Evolutionary conservation across 2,113 vertebrate genomes (phyloP), one percentile per base, ranked within the genome.

Genomic region (Neodon shergylaensis): DNA sequence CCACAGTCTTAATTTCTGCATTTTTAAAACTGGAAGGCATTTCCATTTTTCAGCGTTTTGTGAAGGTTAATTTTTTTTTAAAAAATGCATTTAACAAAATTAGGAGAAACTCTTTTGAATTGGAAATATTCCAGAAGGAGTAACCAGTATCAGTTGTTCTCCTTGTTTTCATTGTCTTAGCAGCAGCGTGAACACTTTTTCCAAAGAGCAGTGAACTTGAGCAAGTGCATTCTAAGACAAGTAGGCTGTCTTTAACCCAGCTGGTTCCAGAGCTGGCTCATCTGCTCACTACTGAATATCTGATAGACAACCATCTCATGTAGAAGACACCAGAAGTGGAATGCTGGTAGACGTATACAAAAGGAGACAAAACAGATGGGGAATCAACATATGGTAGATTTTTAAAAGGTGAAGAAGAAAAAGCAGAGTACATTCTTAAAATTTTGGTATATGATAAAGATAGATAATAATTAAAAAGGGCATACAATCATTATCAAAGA

Each of bases 291-390:
- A 36, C 1, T 74, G 76, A 92, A 52, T 31, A 90, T 3, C 22
- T 33, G 49, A 79, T 7, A 68, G 61, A 49, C 22, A 9, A 28
- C 6, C 6, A 10, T 54, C 24, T 42, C 22, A 12, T 76, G 36
- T 0, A 49, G 7, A 13, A 3, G 11, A 74, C 12, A 26, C 13
- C 12, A 61, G 13, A 47, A 47, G 44, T 17, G 12, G 19, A n/a
- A 17, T 68, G 66, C 66, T 68, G 31, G 66, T 22, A 0, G 7
- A 47, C 26, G 7, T 9, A 49, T 66, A 26, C 26, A 81, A 39
- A 13, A 85, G 13, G 74, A 24, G 9, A 82, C 42, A 11, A 12
- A 13, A 84, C 26, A 89, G 9, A n/a, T 5, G 9, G 31, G 13
- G 88, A 47, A 26, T 33, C 13, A 44, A 42, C 16, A 39, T 54